Percentiles rank a stretch among this genome's conserved stretches.
phyloP scores from a whole-genome alignment of 2,113 vertebrate species.

The Uria aalge region DNA sequence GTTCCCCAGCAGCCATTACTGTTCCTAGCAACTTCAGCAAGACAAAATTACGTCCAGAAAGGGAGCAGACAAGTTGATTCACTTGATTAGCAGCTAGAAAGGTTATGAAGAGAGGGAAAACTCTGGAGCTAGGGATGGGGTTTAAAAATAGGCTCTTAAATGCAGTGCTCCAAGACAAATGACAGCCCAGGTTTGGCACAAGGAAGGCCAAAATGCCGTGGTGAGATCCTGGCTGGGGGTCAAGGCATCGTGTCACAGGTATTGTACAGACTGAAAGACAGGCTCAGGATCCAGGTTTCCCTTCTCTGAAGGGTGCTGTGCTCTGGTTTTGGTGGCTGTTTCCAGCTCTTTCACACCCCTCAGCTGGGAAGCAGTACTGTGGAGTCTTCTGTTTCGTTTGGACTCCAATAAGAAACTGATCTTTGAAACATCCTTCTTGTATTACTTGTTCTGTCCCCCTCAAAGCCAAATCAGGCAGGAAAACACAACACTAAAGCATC shows the following conservation, averaged over 20 bases:
- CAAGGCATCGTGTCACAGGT: background rate
- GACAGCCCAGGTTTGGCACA: background rate
- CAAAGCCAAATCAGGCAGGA: background rate
- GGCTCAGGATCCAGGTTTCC: background rate
- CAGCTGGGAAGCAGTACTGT: background rate
- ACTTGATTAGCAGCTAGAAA: background rate
- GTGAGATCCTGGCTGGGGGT: background rate
- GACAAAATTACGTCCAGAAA: background rate
- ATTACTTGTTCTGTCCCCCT: background rate
- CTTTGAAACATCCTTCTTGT: background rate
- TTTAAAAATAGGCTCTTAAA: background rate
- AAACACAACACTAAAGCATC: background rate
- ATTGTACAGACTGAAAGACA: background rate
- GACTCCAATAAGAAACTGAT: background rate
- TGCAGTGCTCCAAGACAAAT: background rate
- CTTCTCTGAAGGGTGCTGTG: background rate
- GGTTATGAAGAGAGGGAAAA: background rate
- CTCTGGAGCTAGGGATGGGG: background rate
- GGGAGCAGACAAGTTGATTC: background rate
- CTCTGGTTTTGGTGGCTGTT: background rate
- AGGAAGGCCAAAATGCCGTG: background rate
- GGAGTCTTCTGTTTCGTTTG: background rate
- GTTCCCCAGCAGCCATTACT: background rate
- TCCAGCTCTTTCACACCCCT: background rate
- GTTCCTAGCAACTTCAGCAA: background rate